Percentiles rank a stretch among this genome's conserved stretches.
Conservation (phyloP, 2,113 vertebrate species). For the Gymnogyps californianus region DNA sequence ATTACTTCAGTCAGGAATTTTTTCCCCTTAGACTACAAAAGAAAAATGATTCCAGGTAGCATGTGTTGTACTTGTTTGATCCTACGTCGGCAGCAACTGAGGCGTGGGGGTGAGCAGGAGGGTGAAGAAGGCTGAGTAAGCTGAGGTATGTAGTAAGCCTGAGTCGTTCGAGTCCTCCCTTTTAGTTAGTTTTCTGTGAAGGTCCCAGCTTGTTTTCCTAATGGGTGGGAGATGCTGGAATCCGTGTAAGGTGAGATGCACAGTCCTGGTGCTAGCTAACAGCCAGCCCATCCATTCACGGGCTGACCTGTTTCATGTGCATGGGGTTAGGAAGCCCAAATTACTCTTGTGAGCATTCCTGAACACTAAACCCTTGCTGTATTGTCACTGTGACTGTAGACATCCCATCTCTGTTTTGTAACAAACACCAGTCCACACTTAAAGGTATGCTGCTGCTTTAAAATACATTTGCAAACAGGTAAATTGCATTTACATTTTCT, state of each 20-base stretch:
- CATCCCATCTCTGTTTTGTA: not conserved
- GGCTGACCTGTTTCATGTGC: not conserved
- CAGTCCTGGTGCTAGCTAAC: not conserved
- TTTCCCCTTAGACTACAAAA: not conserved
- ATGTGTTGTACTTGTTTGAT: not conserved
- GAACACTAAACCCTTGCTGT: not conserved
- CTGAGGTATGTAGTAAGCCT: not conserved
- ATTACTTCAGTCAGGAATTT: not conserved
- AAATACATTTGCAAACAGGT: not conserved
- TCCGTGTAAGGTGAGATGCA: not conserved
- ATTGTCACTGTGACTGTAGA: not conserved
- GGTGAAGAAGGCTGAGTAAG: not conserved
- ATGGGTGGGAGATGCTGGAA: not conserved
- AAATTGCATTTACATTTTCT: not conserved
- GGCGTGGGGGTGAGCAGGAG: not conserved
- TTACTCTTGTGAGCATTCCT: not conserved
- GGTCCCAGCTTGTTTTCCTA: not conserved
- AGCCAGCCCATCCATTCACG: rapidly evolving
- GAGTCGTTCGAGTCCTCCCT: not conserved
- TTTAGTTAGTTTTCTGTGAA: not conserved
- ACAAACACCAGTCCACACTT: not conserved
- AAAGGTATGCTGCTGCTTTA: not conserved
- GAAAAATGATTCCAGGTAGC: not conserved
- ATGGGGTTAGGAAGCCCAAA: not conserved
- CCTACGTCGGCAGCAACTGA: rapidly evolving